phyloP scores from a whole-genome alignment of 2,888 invertebrate genomes.

The Rhagonycha lutea region DNA sequence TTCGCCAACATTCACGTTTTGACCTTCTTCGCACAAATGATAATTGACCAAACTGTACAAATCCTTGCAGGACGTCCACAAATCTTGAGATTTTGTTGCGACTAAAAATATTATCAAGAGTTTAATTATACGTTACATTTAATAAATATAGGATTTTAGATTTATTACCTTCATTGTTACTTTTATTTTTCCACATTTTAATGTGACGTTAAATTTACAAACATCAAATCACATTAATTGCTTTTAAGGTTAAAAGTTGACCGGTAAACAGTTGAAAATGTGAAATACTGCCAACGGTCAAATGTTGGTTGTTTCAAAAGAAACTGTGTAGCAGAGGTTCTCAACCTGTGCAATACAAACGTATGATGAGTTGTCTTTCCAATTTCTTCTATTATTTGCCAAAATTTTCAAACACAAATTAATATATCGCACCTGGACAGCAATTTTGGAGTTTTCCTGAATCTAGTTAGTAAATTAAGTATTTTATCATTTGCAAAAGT shows the following conservation, averaged over 20 bases:
- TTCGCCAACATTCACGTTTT: slow-evolving; percentile 63
- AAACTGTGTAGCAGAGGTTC: too few species aligned
- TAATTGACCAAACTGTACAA: slow-evolving; percentile 71
- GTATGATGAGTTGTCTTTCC: too few species aligned
- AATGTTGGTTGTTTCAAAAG: too few species aligned
- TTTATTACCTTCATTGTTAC: slow-evolving; percentile 1
- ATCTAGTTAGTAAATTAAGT: too few species aligned
- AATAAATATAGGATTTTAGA: not conserved
- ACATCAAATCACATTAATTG: not conserved
- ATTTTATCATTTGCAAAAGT: too few species aligned
- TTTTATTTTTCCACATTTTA: slow-evolving; percentile 1
- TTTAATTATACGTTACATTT: not conserved
- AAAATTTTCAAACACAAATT: too few species aligned
- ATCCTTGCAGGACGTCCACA: slow-evolving; percentile 86
- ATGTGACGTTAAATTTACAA: not conserved
- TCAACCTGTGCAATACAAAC: too few species aligned
- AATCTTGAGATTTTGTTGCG: slow-evolving; percentile 64
- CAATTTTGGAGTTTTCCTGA: too few species aligned
- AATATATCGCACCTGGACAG: too few species aligned
- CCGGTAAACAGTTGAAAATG: not conserved
- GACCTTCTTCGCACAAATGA: slow-evolving; percentile 65
- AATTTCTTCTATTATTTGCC: too few species aligned
- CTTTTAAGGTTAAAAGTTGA: not conserved
- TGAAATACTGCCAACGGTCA: not conserved
- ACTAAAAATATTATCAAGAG: slow-evolving; percentile 9